Base-by-base conservation (phyloP, 2,888 invertebrate species). In the Acanthococcus lagerstroemiae region DNA sequence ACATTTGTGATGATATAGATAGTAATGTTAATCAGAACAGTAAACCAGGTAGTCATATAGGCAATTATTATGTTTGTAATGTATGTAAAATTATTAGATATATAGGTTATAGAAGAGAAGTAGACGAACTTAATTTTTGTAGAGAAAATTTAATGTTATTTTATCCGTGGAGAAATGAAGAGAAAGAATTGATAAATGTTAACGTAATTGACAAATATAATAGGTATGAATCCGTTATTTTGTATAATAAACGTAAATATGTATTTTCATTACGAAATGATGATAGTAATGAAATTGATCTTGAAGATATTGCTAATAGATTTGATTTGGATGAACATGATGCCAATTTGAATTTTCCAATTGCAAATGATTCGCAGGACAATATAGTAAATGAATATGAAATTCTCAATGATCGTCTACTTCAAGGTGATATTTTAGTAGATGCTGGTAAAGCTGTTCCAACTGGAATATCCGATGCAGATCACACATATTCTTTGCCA, bases 111-210 rank as follows among this genome's bases (percentile, higher is more conserved):
- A 63, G 56, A 6, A 58, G 66, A n/a, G n/a, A 37, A n/a, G 37
- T 65, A 26, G 68, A 71, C 37, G 66, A 68, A 24, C 46, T 58
- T 12, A 67, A 71, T 22, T 71, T 68, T 63, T 71, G 67, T 57
- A 27, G 71, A 44, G 72, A 72, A 67, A 69, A 71, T 30, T 7
- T 72, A 1, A 69, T 72, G 69, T 52, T 72, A 12, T 72, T 70
- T 66, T n/a, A 68, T 6, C 72, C 71, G 2, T 72, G 71, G 71
- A 45, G 69, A 4, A 52, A 71, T 60, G 72, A 72, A 67, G 25
- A 57, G 55, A 24, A 26, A 9, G 71, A 70, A 37, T 48, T 71
- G 37, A 9, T 68, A 17, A n/a, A 37, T 37, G 37, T 9, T 37
- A 37, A 15, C n/a, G n/a, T 48, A 19, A 48, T 2, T 9, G 21